Evolutionary conservation across 2,113 vertebrate genomes (phyloP), one percentile per base, ranked within the genome.

Genomic region (Gavia stellata): DNA sequence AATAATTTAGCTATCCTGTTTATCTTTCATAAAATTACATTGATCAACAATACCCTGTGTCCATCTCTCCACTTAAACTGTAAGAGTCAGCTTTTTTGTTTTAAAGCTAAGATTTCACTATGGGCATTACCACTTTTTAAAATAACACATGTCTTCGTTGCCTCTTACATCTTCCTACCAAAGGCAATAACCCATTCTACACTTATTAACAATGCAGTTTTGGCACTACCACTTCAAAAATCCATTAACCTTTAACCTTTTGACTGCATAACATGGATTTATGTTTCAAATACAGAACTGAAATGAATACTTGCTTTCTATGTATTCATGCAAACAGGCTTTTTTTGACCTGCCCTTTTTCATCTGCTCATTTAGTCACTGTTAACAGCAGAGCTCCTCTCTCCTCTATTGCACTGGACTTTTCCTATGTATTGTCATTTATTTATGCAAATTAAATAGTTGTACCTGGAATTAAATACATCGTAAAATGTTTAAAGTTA

Each of bases 371-470:
- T 68, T 87, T 45, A 94, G 59, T 72, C 82, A 49, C 28, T 34
- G 10, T 33, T 58, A 75, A 42, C 72, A 81, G 77, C 36, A 58
- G 36, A 87, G 66, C 45, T 91, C 33, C 66, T 33, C 17, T 38
- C 77, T 67, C 44, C 36, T 33, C 80, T 56, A 7, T 11, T 50
- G 55, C 36, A 68, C 72, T 31, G 40, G 26, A 72, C 65, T 75
- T 74, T 19, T 16, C 73, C 65, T 42, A 61, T 1, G 6, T 47
- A 44, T 11, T 93, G 47, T 40, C 18, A 71, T 79, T 94, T 91
- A 90, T 67, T 92, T 9, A 95, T 89, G 86, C 86, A 95, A 95
- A 94, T 94, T 72, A 94, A 89, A 24, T 50, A 55, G 73, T 33
- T 29, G 33, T 80, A 81, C 78, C 77, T 95, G 86, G 58, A 94